Conservation (phyloP, 2,113 vertebrate species). For the Plectropomus leopardus region DNA sequence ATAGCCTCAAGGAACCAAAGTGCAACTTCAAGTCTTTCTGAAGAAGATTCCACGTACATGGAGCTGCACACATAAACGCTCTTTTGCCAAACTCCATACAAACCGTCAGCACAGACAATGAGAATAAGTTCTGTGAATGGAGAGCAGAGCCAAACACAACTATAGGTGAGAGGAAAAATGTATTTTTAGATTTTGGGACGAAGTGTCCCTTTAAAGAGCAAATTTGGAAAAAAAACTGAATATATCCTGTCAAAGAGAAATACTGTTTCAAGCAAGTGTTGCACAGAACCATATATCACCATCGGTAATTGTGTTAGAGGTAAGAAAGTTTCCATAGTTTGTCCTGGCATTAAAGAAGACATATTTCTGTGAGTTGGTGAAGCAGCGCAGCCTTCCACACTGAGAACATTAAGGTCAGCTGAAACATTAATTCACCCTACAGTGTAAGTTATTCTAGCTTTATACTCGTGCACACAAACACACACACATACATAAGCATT, state of each 20-base stretch:
- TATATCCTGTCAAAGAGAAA: constrained; percentile 13
- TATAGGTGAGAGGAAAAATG: too few species aligned
- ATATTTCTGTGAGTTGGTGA: constrained; percentile 19
- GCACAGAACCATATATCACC: neutral
- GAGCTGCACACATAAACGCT: too few species aligned
- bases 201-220: neutral
- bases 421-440: constrained; percentile 45
- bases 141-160: too few species aligned
- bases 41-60: too few species aligned
- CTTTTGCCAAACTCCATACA: too few species aligned
- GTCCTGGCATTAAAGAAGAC: constrained; percentile 16
- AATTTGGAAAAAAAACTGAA: neutral
- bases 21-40: too few species aligned
- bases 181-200: too few species aligned
- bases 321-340: constrained; percentile 8
- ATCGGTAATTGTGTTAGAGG: constrained; percentile 3
- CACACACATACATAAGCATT: constrained; percentile 37
- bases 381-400: constrained; percentile 10
- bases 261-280: neutral
- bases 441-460: constrained; percentile 30
- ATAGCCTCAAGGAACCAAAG: too few species aligned
- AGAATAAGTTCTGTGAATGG: too few species aligned
- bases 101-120: too few species aligned
- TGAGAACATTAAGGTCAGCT: constrained; percentile 49
- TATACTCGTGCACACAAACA: constrained; percentile 12